A percentile compares a stretch with the other conserved stretches of the same genome.
Evolutionary conservation across 1,140 invertebrate genomes (phyloP).

Genomic region (Portunus trituberculatus): DNA sequence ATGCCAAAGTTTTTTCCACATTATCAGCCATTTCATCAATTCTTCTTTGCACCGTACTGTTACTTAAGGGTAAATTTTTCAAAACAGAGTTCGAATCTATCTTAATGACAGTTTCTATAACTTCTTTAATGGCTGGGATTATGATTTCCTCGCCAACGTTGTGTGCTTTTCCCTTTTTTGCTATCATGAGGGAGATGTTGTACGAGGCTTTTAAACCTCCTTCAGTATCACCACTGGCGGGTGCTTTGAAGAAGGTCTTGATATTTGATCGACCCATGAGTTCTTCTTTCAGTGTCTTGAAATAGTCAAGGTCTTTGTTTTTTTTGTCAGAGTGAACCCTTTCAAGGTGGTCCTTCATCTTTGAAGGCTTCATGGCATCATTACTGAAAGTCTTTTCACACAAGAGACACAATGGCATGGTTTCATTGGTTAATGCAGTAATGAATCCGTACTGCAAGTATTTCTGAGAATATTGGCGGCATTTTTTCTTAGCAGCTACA

Average conservation of each 20-base stretch:
- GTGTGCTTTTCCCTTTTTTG: too few relatives aligned
- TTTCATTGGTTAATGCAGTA: background rate
- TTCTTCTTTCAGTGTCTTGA: too few relatives aligned
- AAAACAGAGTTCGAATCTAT: conserved; percentile 64
- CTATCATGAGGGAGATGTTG: too few relatives aligned
- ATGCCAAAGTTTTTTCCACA: conserved; percentile 74
- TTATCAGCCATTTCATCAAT: conserved; percentile 73
- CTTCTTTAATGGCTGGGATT: too few relatives aligned
- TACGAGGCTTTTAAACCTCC: too few relatives aligned
- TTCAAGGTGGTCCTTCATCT: background rate
- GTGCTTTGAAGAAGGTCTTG: too few relatives aligned
- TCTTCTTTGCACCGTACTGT: conserved; percentile 43
- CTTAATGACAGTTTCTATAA: too few relatives aligned
- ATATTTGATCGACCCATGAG: too few relatives aligned
- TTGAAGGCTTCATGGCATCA: background rate
- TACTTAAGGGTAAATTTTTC: conserved; percentile 69
- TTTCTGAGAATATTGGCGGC: conserved; percentile 29
- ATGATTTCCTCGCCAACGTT: too few relatives aligned
- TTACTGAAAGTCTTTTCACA: too few relatives aligned
- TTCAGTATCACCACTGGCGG: too few relatives aligned
- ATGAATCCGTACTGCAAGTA: background rate
- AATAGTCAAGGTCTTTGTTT: conserved; percentile 64
- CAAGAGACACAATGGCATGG: too few relatives aligned
- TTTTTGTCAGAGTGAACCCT: background rate
- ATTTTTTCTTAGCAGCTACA: conserved; percentile 25